Evolutionary conservation across 1,140 invertebrate species (phyloP).

Genomic region (Homarus americanus): DNA sequence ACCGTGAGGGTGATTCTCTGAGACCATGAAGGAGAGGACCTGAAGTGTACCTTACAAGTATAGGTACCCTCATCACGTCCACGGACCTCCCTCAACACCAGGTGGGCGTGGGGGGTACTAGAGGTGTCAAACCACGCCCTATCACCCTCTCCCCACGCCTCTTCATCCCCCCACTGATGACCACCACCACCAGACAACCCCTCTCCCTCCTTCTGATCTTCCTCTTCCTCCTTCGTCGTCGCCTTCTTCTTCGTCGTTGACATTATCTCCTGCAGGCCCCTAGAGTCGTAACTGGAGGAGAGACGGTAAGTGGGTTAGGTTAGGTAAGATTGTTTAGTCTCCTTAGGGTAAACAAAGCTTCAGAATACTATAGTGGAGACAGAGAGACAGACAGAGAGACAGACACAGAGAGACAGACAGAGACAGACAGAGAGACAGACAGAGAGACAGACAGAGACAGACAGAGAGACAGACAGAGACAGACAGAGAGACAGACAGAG

Average conservation of each 20-base stretch:
- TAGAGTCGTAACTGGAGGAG: conserved; percentile 27
- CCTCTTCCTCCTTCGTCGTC: no score
- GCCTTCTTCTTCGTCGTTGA: not conserved
- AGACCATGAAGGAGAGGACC: conserved; percentile 43
- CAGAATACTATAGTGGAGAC: no score
- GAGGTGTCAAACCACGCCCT: conserved; percentile 46
- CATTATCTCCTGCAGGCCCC: not conserved
- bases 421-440: no score
- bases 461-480: no score
- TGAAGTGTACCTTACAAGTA: conserved; percentile 45
- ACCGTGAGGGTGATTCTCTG: conserved; percentile 42
- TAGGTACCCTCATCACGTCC: conserved; percentile 37
- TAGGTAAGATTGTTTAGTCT: no score
- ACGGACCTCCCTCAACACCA: conserved; percentile 19
- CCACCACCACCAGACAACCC: not conserved
- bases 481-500: no score
- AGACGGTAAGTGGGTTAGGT: no score
- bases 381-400: not conserved
- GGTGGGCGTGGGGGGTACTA: conserved; percentile 31
- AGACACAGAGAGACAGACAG: no score
- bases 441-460: no score
- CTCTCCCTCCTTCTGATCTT: no score
- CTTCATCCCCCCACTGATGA: conserved; percentile 34
- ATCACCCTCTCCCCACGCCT: conserved; percentile 23
- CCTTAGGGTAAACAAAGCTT: no score